Conservation (phyloP, 23 tunicate species). For the Halocynthia aurantium region DNA sequence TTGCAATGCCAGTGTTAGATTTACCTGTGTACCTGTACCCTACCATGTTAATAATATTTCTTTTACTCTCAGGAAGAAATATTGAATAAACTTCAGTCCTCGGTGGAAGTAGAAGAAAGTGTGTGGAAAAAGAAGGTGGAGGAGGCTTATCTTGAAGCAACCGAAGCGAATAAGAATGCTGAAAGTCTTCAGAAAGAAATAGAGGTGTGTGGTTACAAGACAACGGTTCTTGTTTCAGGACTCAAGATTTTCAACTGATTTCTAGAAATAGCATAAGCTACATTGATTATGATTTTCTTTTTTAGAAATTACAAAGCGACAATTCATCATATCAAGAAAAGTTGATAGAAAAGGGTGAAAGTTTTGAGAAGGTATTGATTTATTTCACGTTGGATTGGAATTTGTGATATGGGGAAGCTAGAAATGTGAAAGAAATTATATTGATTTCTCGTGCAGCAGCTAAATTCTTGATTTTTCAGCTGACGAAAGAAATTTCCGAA, state of each 20-base stretch:
- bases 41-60: too few species aligned
- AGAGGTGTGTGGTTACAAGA: neutral
- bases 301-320: slow-evolving; percentile 23
- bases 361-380: too few species aligned
- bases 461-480: neutral
- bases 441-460: too few species aligned
- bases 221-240: neutral
- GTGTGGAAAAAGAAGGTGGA: slow-evolving; percentile 19
- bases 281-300: slow-evolving; percentile 2
- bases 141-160: slow-evolving; percentile 19
- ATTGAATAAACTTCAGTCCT: slow-evolving; percentile 24
- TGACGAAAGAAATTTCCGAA: slow-evolving; percentile 19
- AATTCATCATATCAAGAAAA: neutral
- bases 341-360: slow-evolving; percentile 8
- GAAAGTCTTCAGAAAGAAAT: slow-evolving; percentile 12
- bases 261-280: slow-evolving; percentile 1
- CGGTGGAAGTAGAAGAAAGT: slow-evolving; percentile 43
- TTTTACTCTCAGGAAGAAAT: slow-evolving; percentile 37
- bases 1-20: too few species aligned
- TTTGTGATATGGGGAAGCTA: neutral
- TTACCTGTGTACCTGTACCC: too few species aligned
- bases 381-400: neutral
- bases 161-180: slow-evolving; percentile 13
- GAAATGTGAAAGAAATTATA: too few species aligned
- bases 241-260: neutral